Evolutionary conservation across 2,888 invertebrate species (phyloP), one percentile per base, ranked within the genome.

Genomic region (Sisyra terminalis): DNA sequence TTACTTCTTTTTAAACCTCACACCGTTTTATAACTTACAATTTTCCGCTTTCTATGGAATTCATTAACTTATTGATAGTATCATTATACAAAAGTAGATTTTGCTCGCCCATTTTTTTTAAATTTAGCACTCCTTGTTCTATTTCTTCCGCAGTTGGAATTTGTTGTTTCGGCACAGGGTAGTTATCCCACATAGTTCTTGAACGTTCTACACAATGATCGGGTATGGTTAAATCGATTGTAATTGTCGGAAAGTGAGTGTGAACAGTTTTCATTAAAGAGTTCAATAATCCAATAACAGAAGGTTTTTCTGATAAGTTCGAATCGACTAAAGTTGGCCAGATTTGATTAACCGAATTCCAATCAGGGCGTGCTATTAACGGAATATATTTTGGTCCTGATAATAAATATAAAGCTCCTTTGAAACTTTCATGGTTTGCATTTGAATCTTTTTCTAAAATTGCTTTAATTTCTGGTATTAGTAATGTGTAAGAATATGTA

Each of bases 241-340:
- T 70, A 11, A 75, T 69, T 0, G 77, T 73, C 1, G 73, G 73
- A 54, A 78, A 78, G 48, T 67, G 64, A 18, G 73, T 70, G 44
- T 70, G 69, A 1, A 79, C 61, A 0, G 63, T 55, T 2, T 73
- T 72, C 34, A 65, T 59, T 42, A 77, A 59, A 0, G 58, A 60
- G 48, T 73, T 71, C 47, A 77, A 72, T 46, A 76, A 52, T 52
- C 70, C 72, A 52, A 84, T 74, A 41, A 89, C 79, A 34, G 81
- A 83, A 1, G 79, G 78, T 56, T 92, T 90, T 55, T 93, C 92
- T 2, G 87, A 87, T 39, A 86, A 78, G 47, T 78, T 78, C 1
- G 87, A 79, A 44, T 71, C 68, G 1, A 89, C 66, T 14, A 93
- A 56, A 2, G 81, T 75, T 0, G 87, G 83, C 88, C 90, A 90